Evolutionary conservation across 2,797 vertebrate species (phyloP).

Genomic region (Cyclopterus lumpus): DNA sequence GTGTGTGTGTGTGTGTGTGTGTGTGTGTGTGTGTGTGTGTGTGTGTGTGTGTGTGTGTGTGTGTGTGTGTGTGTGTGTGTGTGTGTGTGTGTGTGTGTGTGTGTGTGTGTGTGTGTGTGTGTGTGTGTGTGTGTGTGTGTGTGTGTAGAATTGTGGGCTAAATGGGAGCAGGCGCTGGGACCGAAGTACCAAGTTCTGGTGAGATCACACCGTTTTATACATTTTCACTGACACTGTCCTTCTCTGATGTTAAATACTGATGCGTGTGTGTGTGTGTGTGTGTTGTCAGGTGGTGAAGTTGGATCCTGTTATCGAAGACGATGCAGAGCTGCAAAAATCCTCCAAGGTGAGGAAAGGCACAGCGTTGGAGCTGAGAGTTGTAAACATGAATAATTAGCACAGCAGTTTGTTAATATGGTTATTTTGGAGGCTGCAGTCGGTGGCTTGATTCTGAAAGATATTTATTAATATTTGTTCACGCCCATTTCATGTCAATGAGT

Average conservation of each 20-base stretch:
- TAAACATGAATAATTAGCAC: neutral
- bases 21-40: slow-evolving; percentile 2
- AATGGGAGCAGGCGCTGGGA: slow-evolving; percentile 92
- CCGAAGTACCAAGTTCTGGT: slow-evolving; percentile 94
- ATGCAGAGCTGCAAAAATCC: slow-evolving; percentile 92
- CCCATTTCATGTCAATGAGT: too few relatives aligned
- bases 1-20: too few relatives aligned
- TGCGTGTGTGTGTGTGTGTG: neutral
- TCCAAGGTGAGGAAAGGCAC: slow-evolving; percentile 87
- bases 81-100: neutral
- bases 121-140: slow-evolving; percentile 32
- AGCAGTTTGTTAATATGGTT: neutral
- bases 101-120: slow-evolving; percentile 24
- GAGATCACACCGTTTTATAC: slow-evolving; percentile 60
- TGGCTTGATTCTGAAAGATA: neutral
- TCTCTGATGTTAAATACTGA: neutral
- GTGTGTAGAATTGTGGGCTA: slow-evolving; percentile 84
- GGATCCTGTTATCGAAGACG: slow-evolving; percentile 90
- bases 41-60: slow-evolving; percentile 17
- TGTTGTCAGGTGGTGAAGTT: slow-evolving; percentile 87
- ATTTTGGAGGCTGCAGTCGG: neutral
- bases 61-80: slow-evolving; percentile 4
- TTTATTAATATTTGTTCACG: neutral
- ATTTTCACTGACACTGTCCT: neutral
- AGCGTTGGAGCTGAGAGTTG: neutral